These are phyloP conservation scores for Dysidea cf. avara DNA, from an alignment of 37 sponge, comb jelly and placozoan genomes.

Conservation along the genomic window DNA sequence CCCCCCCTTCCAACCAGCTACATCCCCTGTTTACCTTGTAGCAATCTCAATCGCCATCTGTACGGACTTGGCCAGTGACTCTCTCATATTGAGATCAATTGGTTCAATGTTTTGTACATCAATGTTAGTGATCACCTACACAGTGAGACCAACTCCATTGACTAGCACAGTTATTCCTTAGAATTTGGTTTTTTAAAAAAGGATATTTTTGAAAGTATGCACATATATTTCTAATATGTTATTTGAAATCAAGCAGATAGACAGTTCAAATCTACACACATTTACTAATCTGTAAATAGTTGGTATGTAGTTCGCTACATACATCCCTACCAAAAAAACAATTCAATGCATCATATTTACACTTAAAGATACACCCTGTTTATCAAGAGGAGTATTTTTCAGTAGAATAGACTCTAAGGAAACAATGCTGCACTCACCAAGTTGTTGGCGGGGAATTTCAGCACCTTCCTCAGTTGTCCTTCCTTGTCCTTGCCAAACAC, in stretches of 20 bases:
- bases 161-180: no score
- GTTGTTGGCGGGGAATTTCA: conserved; percentile 81
- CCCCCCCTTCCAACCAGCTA: no score
- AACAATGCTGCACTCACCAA: conserved; percentile 47
- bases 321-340: not conserved
- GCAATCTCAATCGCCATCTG: conserved; percentile 98
- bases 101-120: conserved; percentile 95
- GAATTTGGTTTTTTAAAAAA: not conserved
- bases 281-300: not conserved
- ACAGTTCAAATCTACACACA: not conserved
- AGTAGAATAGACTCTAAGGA: not conserved
- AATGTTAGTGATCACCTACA: conserved; percentile 80
- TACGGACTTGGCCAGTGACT: conserved; percentile 88
- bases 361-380: conserved; percentile 6
- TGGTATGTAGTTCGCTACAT: not conserved
- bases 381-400: no score
- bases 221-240: not conserved
- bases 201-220: not conserved
- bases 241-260: not conserved
- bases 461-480: conserved; percentile 44
- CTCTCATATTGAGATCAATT: conserved; percentile 83
- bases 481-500: conserved; percentile 80
- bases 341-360: not conserved
- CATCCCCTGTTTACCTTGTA: conserved; percentile 81
- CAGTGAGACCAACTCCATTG: no score